Evolutionary conservation across 2,888 invertebrate species (phyloP), one percentile per base, ranked within the genome.

Genomic region (Drosophila meridionalis): DNA sequence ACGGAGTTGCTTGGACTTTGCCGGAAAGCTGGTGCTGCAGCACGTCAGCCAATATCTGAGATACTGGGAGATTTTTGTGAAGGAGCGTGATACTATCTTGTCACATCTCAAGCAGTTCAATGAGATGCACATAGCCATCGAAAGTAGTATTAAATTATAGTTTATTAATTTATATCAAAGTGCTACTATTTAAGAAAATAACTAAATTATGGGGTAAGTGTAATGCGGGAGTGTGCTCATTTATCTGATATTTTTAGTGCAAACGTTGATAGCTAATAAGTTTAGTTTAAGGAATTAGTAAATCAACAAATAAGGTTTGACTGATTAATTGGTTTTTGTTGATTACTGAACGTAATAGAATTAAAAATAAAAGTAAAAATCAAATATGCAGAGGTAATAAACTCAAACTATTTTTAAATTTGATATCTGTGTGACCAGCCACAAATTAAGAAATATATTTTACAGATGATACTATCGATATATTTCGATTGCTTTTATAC

Each of bases 1-100:
- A 4, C 78, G 82, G 2, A 87, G 87, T 64, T 91, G 91, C 60
- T 69, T 91, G 59, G 89, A 91, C 52, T 91, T 90, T 69, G 90
- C 90, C 9, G 84, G 84, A 9, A 85, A 80, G 38, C 63, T 91
- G 45, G 84, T 88, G 14, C 80, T 87, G 7, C 83, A 90, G 63
- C 90, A 91, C 53, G 89, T 90, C 34, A 80, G 83, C 14, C 81
- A 87, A 67, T 87, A 91, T 62, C 76, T 90, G n/a, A 83, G 82
- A 56, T 83, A 85, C 47, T 91, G 90, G 90, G 87, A 91, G 55
- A 76, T 87, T 12, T 91, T 80, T 70, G 81, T 87, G 47, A 73
- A 77, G 26, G 91, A 91, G 61, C 88, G 91, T 8, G 76, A 77
- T 53, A 32, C 59, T 28, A 85, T 90, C 32, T 72, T 89, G 30